Conservation (phyloP, 2,797 vertebrate genomes). For the Danio choprae region DNA sequence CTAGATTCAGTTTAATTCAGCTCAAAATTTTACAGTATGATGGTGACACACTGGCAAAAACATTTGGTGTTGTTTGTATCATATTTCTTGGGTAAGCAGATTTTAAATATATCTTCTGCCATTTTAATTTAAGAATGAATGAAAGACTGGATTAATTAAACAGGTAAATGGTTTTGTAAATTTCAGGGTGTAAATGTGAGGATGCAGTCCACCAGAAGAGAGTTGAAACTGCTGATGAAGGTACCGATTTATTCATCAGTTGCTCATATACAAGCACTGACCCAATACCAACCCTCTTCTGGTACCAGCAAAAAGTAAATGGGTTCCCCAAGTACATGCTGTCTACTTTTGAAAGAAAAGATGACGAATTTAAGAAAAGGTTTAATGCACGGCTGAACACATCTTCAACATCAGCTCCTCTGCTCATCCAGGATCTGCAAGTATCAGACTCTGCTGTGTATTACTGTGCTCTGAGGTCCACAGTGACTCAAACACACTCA, state of each 20-base stretch:
- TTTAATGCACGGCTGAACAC: not conserved
- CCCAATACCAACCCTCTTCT: not conserved
- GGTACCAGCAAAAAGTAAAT: not conserved
- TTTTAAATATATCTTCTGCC: not conserved
- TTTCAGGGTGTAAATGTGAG: not conserved
- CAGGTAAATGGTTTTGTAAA: not conserved
- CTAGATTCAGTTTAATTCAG: not conserved
- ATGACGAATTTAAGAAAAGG: not conserved
- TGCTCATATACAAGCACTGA: not conserved
- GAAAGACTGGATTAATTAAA: not conserved
- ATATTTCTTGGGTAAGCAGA: not conserved
- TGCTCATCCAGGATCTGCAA: too few species aligned
- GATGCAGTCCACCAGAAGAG: not conserved
- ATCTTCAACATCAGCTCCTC: not conserved
- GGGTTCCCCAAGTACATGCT: not conserved
- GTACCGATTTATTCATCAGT: not conserved
- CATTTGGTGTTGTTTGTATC: not conserved
- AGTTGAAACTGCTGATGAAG: not conserved
- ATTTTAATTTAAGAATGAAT: not conserved
- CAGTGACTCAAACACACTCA: too few species aligned
- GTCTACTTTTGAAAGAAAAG: accelerated
- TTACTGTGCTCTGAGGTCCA: too few species aligned
- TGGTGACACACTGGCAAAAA: not conserved
- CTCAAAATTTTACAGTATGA: not conserved
- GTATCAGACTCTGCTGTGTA: too few species aligned